Evolutionary conservation across 2,113 vertebrate genomes (phyloP), one percentile per base, ranked within the genome.

Genomic region (Pimephales promelas): DNA sequence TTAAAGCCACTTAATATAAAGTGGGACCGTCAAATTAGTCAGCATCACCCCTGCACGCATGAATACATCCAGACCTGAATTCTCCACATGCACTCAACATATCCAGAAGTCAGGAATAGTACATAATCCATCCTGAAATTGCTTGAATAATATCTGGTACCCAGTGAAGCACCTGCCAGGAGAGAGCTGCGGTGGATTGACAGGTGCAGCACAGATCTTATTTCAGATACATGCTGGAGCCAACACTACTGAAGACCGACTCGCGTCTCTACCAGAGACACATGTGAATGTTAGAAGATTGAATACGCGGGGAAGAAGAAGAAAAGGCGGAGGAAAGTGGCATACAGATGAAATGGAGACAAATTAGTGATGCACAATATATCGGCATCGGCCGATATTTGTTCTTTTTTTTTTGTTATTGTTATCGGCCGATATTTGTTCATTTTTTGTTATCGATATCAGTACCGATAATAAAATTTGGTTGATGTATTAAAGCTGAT

Each of bases 211-310:
- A 71, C 78, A 78, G 66, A 82, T 84, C 72, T 84, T 66, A 84
- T 78, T 82, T 86, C 84, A 77, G 72, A 82, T 86, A 82, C 57
- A 56, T 16, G 82, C 78, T 62, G 82, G 73, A 84, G 83, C 64
- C 84, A 84, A 84, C 64, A 75, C 57, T 74, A 79, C 68, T 77
- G 84, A 68, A 79, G 78, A 56, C 61, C 34, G 77, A 73, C 81
- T 86, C 72, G 77, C 70, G 59, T 84, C 82, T 82, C 40, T 64
- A 54, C 49, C 64, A 52, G 40, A 81, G 66, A 26, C 57, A 61
- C 57, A 26, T 61, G 57, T 61, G 57, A 61, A 61, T 24, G 57
- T 61, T 61, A 26, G 13, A 26, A 26, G 57, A 61, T 59, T 61
- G n/a, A 61, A 10, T 13, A 26, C 57, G n/a, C 0, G 8, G 10